These are phyloP conservation scores for Coelopa frigida DNA, from an alignment of 1,140 invertebrate species.

Conservation along the genomic window DNA sequence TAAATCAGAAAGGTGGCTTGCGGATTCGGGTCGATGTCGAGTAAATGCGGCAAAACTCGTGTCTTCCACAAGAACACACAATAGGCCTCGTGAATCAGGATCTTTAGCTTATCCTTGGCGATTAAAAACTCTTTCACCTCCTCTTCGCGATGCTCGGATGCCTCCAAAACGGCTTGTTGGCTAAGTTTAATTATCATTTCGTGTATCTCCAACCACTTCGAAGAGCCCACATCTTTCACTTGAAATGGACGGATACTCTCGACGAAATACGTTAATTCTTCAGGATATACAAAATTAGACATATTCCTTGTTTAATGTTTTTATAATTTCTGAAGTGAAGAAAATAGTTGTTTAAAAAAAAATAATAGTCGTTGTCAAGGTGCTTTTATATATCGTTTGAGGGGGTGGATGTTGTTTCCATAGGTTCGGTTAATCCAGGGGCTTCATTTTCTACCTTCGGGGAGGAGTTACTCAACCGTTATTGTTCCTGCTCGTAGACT, in stretches of 20 bases:
- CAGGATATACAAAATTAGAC: slow-evolving; percentile 38
- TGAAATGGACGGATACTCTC: slow-evolving; percentile 36
- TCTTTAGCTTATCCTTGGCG: slow-evolving; percentile 50
- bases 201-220: slow-evolving; percentile 68
- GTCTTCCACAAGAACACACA: slow-evolving; percentile 69
- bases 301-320: slow-evolving; percentile 12
- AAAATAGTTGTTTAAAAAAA: too few relatives aligned
- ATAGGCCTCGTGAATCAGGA: slow-evolving; percentile 68
- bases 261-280: slow-evolving; percentile 37
- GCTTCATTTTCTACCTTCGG: too few relatives aligned
- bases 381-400: too few relatives aligned
- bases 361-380: too few relatives aligned
- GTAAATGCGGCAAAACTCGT: slow-evolving; percentile 63
- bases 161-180: slow-evolving; percentile 70
- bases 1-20: slow-evolving; percentile 64
- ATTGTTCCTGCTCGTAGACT: too few relatives aligned
- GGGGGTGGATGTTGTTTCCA: too few relatives aligned
- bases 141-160: slow-evolving; percentile 59
- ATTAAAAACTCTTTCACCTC: slow-evolving; percentile 57
- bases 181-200: slow-evolving; percentile 68
- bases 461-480: too few relatives aligned
- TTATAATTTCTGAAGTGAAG: slow-evolving; percentile 7
- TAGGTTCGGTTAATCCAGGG: too few relatives aligned
- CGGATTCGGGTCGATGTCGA: slow-evolving; percentile 56
- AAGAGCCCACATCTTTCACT: slow-evolving; percentile 31